Base-by-base conservation (phyloP, 2,888 invertebrate species). In the Agrochola circellaris region DNA sequence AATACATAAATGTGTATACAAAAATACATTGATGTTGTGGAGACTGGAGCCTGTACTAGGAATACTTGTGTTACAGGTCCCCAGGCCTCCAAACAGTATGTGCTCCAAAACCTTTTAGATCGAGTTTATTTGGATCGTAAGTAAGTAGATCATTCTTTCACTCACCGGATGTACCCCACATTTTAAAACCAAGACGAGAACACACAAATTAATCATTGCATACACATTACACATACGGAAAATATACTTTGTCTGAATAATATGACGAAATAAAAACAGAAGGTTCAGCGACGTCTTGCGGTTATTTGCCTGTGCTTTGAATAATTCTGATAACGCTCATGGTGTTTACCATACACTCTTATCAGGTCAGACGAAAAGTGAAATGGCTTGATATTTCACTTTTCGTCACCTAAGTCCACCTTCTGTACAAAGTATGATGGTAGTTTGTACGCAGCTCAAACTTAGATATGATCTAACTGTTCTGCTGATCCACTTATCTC, bases 401-500 rank as follows among this genome's bases (percentile, higher is more conserved):
- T n/a, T n/a, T n/a, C n/a, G n/a, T n/a, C n/a, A 38, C 26, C 26
- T 20, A 30, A 62, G 9, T 64, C 17, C 6, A 67, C 38, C 58
- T 79, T 83, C 80, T 83, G 82, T n/a, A 26, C 20, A 30, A 48
- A 8, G 30, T 42, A 7, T 7, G 8, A 51, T 71, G 30, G 13
- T 38, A 23, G 11, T 7, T 62, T 8, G 56, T 56, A 42, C 56
- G 11, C 60, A 61, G 23, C 66, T 73, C 72, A 84, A 82, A 84
- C 84, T 73, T 82, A 80, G 88, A 62, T 56, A 84, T 87, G 87
- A 87, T 73, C 87, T 87, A 87, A 87, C 79, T 79, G 77, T 80
- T 80, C 77, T 83, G 86, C 74, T 88, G 88, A 88, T 88, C 87
- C 81, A 87, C 77, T 87, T 87, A 86, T 81, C 84, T 71, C 60